Percentiles rank a stretch among this genome's conserved stretches.
phyloP scores from a whole-genome alignment of 2,113 vertebrate species.

The Stercorarius parasiticus region DNA sequence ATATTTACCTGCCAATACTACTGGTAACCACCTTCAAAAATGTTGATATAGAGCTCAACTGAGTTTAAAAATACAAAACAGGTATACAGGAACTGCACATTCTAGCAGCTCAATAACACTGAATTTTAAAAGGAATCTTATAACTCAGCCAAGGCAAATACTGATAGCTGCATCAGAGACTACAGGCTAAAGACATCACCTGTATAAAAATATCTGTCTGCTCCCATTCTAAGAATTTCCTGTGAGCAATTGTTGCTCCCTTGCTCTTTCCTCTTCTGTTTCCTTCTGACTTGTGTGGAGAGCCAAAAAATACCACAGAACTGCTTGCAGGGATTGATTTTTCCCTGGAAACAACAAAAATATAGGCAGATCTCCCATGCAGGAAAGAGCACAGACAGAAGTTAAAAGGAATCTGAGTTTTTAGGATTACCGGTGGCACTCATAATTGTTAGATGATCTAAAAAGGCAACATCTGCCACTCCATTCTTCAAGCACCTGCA shows the following conservation, averaged over 20 bases:
- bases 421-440: conserved; percentile 77
- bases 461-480: conserved; percentile 86
- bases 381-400: neutral
- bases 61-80: neutral
- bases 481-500: conserved; percentile 82
- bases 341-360: neutral
- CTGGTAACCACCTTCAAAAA: neutral
- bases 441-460: conserved; percentile 82
- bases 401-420: neutral
- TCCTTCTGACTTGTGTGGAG: neutral
- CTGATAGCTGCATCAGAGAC: neutral
- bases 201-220: neutral
- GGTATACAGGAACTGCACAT: neutral
- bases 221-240: neutral
- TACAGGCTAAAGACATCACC: neutral
- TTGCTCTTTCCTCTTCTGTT: neutral
- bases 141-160: neutral
- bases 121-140: neutral
- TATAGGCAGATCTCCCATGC: neutral
- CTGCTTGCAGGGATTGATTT: neutral
- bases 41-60: accelerated
- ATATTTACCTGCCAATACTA: neutral
- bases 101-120: neutral
- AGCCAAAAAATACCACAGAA: neutral
- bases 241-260: neutral